Conservation (phyloP, 2,113 vertebrate genomes). For the Propithecus coquereli region DNA sequence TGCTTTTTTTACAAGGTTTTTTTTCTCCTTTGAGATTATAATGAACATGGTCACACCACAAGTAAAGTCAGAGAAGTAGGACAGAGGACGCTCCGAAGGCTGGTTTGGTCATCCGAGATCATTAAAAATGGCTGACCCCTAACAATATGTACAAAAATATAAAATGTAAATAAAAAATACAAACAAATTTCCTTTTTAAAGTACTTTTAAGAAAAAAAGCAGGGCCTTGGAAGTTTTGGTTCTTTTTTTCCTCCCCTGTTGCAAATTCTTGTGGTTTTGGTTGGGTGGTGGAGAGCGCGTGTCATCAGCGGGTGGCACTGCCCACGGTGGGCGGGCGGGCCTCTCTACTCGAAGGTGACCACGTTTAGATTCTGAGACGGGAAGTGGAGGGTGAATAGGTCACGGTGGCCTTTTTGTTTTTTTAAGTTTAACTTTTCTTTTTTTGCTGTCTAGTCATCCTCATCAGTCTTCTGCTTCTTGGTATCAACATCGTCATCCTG, state of each 20-base stretch:
- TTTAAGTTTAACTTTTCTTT: conserved; percentile 72
- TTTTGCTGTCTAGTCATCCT: conserved; percentile 91
- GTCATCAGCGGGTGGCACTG: conserved; percentile 69
- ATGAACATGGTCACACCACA: conserved; percentile 91
- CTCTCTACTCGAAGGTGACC: conserved; percentile 89
- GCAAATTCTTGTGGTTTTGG: conserved; percentile 78
- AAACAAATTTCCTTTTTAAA: conserved; percentile 95
- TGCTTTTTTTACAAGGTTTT: conserved; percentile 86
- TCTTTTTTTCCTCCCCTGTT: conserved; percentile 65
- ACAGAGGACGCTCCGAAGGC: conserved; percentile 88
- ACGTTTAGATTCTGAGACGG: conserved; percentile 81
- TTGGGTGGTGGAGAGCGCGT: conserved; percentile 61
- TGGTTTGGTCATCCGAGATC: conserved; percentile 91
- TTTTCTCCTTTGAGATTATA: conserved; percentile 88
- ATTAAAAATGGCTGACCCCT: conserved; percentile 89
- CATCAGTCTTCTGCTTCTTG: conserved; percentile 97
- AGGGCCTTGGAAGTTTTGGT: conserved; percentile 88
- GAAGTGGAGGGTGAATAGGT: conserved; percentile 80
- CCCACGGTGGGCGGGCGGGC: conserved; percentile 14
- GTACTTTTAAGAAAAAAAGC: conserved; percentile 90
- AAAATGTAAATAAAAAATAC: conserved; percentile 99
- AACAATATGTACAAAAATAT: conserved; percentile 99
- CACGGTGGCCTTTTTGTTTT: conserved; percentile 79
- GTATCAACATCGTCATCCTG: conserved; percentile 92
- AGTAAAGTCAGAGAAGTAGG: conserved; percentile 90